A percentile compares a stretch with the other conserved stretches of the same genome.
These are phyloP conservation scores for Thymelicus sylvestris DNA, from an alignment of 2,888 invertebrate species.

Conservation along the genomic window DNA sequence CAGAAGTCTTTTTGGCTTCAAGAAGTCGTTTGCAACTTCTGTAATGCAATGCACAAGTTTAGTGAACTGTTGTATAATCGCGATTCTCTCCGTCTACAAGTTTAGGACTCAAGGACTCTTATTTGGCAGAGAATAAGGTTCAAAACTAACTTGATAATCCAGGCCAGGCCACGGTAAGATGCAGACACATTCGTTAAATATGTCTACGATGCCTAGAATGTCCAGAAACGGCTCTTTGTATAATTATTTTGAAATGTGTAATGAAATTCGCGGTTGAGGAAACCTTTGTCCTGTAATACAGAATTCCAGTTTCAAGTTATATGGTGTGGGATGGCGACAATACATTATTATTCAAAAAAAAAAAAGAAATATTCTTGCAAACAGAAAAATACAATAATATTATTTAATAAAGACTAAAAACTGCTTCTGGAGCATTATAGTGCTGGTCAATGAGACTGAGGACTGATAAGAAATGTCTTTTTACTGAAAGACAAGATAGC, in stretches of 20 bases:
- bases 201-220: slow-evolving; percentile 4
- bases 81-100: slow-evolving; percentile 18
- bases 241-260: slow-evolving; percentile 7
- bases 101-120: slow-evolving; percentile 2
- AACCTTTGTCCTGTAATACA: not conserved
- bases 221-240: slow-evolving; percentile 7
- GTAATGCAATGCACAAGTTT: slow-evolving; percentile 60
- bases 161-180: slow-evolving; percentile 2
- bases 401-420: too few species aligned
- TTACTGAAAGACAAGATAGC: too few species aligned
- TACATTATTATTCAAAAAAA: too few species aligned
- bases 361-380: too few species aligned
- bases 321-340: too few species aligned
- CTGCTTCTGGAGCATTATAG: too few species aligned
- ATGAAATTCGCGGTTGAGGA: slow-evolving; percentile 4
- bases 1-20: slow-evolving; percentile 82
- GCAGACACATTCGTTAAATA: slow-evolving; percentile 16
- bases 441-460: too few species aligned
- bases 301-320: not conserved
- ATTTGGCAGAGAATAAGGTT: not conserved
- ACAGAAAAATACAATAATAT: too few species aligned
- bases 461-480: too few species aligned
- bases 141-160: not conserved
- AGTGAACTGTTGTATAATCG: slow-evolving; percentile 59
- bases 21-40: slow-evolving; percentile 76